These are phyloP conservation scores for Macroramphosus scolopax DNA, from an alignment of 2,797 vertebrate species.

Conservation along the genomic window DNA sequence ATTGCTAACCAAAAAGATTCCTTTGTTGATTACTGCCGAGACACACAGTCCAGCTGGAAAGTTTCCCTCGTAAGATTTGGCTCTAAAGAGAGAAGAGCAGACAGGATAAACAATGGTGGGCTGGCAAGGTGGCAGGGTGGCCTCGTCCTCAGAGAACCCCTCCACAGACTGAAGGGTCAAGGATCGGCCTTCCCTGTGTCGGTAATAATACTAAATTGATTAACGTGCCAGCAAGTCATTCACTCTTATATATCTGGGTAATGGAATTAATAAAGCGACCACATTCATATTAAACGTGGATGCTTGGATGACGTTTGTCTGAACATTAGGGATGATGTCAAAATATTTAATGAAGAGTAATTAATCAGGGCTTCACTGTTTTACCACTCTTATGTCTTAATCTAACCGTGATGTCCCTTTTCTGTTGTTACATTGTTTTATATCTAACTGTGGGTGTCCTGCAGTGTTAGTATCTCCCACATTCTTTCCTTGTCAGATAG, in stretches of 20 bases:
- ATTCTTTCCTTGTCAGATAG: conserved; percentile 61
- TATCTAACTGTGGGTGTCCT: conserved; percentile 48
- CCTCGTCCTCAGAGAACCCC: conserved; percentile 10
- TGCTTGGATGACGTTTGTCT: too few species aligned
- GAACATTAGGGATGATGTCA: too few species aligned
- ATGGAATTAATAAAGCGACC: not conserved
- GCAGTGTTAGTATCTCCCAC: conserved; percentile 46
- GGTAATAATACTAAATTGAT: not conserved
- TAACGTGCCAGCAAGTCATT: conserved; percentile 2
- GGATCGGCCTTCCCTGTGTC: not conserved
- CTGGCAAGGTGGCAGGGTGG: conserved; percentile 9
- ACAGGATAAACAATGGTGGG: conserved; percentile 17
- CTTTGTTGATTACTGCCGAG: conserved; percentile 45
- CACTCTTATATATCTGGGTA: not conserved
- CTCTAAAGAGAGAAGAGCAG: conserved; percentile 18
- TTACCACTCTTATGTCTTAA: not conserved
- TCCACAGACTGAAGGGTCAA: conserved; percentile 12
- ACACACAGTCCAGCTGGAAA: conserved; percentile 45
- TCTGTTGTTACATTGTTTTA: conserved; percentile 20
- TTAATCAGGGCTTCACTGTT: too few species aligned
- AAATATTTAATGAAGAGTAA: too few species aligned
- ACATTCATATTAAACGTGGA: too few species aligned
- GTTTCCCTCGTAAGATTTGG: conserved; percentile 29
- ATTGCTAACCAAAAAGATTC: conserved; percentile 54
- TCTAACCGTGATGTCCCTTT: not conserved